Evolutionary conservation across 92 coral and sea anemone genomes (phyloP).

Genomic region (Parazoanthus swiftii): DNA sequence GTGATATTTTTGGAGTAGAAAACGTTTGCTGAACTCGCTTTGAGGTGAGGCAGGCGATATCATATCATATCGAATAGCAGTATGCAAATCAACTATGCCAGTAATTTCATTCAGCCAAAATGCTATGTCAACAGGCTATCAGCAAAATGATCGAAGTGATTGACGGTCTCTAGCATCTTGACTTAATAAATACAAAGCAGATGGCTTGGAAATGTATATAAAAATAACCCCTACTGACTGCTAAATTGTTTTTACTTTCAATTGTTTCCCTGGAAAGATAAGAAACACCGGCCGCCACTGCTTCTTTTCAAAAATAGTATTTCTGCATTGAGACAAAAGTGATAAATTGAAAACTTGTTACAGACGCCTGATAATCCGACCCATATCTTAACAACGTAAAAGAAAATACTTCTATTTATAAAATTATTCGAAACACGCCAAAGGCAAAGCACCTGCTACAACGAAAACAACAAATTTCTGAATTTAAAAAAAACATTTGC

Average conservation of each 20-base stretch:
- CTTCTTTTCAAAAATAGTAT: background rate
- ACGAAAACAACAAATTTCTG: background rate
- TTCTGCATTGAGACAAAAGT: background rate
- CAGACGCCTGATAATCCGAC: background rate
- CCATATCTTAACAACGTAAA: background rate
- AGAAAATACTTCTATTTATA: background rate
- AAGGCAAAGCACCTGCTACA: background rate
- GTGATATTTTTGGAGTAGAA: background rate
- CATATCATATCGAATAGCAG: background rate
- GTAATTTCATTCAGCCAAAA: constrained; percentile 5
- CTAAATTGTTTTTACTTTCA: background rate
- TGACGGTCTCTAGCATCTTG: constrained; percentile 26
- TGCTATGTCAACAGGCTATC: constrained; percentile 41
- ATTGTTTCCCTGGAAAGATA: background rate
- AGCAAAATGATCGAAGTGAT: background rate
- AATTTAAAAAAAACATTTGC: background rate
- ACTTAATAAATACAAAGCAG: background rate
- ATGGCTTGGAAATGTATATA: background rate
- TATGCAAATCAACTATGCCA: constrained; percentile 25
- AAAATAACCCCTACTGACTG: background rate
- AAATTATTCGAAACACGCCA: background rate
- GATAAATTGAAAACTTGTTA: background rate
- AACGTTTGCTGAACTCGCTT: no score
- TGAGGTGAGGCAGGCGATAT: no score
- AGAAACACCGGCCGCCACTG: background rate